Percentiles rank a stretch among this genome's conserved stretches.
Conservation (phyloP, 1,140 invertebrate species). For the Bombus haemorrhoidalis region DNA sequence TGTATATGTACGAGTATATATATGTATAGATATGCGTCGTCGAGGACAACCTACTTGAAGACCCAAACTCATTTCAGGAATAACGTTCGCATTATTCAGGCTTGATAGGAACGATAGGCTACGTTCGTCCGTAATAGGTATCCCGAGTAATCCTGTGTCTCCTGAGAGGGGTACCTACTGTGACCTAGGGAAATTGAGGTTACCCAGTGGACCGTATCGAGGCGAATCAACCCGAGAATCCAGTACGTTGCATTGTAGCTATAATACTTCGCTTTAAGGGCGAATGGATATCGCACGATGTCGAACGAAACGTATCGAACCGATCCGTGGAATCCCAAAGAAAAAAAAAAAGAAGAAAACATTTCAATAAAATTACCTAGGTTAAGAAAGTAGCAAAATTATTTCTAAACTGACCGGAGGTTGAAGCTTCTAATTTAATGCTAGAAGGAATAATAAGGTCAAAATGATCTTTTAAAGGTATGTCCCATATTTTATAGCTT, state of each 20-base stretch:
- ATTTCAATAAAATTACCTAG: not conserved
- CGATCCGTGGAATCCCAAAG: not conserved
- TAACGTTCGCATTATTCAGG: slow-evolving; percentile 57
- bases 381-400: not conserved
- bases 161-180: slow-evolving; percentile 54
- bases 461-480: not conserved
- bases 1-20: not conserved
- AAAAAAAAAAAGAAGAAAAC: not conserved
- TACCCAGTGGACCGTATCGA: slow-evolving; percentile 65
- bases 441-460: not conserved
- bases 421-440: not conserved
- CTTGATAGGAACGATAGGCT: slow-evolving; percentile 57
- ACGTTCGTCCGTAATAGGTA: slow-evolving; percentile 59
- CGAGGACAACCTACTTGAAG: not conserved
- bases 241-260: slow-evolving; percentile 48
- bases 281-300: slow-evolving; percentile 5
- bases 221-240: slow-evolving; percentile 46
- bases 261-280: slow-evolving; percentile 37
- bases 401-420: not conserved
- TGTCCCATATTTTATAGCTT: not conserved
- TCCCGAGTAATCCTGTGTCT: slow-evolving; percentile 63
- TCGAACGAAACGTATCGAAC: slow-evolving; percentile 2
- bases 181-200: slow-evolving; percentile 71
- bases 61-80: slow-evolving; percentile 61
- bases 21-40: not conserved